Conservation (phyloP, 2,888 invertebrate species). For the Nymphalis polychloros region DNA sequence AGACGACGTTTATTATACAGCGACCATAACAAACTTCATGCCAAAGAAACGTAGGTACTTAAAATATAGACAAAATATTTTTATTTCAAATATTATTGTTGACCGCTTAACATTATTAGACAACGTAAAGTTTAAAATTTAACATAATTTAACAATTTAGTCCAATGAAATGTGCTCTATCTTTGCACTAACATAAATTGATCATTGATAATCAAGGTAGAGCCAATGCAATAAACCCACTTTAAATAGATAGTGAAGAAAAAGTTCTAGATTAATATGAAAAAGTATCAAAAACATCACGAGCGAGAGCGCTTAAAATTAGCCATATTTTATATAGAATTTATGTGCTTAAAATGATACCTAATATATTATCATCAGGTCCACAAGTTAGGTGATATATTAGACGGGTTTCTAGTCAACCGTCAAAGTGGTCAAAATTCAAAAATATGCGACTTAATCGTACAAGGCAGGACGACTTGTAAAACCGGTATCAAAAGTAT, state of each 20-base stretch:
- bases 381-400: slow-evolving; percentile 35
- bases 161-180: not conserved
- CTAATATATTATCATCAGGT: slow-evolving; percentile 48
- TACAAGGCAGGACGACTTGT: slow-evolving; percentile 51
- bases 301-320: slow-evolving; percentile 16
- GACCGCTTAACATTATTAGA: slow-evolving; percentile 3
- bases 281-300: not conserved
- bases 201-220: not conserved
- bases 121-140: not conserved
- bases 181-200: slow-evolving; percentile 7
- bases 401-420: slow-evolving; percentile 64
- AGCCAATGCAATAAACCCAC: slow-evolving; percentile 11
- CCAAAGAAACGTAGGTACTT: not conserved
- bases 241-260: slow-evolving; percentile 1
- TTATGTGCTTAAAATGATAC: slow-evolving; percentile 20
- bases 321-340: slow-evolving; percentile 12
- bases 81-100: slow-evolving; percentile 1
- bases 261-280: slow-evolving; percentile 2
- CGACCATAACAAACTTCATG: slow-evolving; percentile 2
- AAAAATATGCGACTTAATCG: slow-evolving; percentile 63
- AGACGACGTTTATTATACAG: not conserved
- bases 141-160: too few species aligned
- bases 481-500: slow-evolving; percentile 75
- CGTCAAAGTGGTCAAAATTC: slow-evolving; percentile 57
- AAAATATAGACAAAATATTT: not conserved